Conservation (phyloP, 1,140 invertebrate genomes). For the Neodiprion lecontei region DNA sequence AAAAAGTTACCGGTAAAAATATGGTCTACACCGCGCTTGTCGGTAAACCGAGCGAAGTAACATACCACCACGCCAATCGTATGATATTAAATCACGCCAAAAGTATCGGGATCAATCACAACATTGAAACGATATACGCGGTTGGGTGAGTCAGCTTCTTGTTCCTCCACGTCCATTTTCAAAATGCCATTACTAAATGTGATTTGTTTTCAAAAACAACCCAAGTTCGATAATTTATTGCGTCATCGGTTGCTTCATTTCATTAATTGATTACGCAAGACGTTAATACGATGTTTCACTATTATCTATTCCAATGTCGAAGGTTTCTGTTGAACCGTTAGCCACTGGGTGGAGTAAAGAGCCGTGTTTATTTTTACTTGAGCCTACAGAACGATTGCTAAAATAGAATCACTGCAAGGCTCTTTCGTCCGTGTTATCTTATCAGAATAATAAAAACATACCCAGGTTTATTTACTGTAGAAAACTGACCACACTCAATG, state of each 20-base stretch:
- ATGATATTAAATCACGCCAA: conserved; percentile 65
- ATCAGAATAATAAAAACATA: no score
- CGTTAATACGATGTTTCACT: no score
- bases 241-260: no score
- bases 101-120: conserved; percentile 58
- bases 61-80: conserved; percentile 70
- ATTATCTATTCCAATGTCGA: no score
- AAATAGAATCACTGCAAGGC: background rate
- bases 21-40: conserved; percentile 69
- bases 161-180: background rate
- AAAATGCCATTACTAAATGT: no score
- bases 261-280: no score
- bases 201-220: no score
- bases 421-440: no score
- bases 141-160: conserved; percentile 62
- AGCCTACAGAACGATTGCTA: background rate
- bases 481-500: no score
- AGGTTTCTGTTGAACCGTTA: no score
- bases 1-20: conserved; percentile 70
- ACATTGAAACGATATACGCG: conserved; percentile 66
- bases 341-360: background rate
- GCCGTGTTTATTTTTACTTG: background rate
- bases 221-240: no score
- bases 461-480: no score
- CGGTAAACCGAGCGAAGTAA: conserved; percentile 74